These are phyloP conservation scores for Apamea sordens DNA, from an alignment of 2,888 invertebrate genomes.

Conservation along the genomic window DNA sequence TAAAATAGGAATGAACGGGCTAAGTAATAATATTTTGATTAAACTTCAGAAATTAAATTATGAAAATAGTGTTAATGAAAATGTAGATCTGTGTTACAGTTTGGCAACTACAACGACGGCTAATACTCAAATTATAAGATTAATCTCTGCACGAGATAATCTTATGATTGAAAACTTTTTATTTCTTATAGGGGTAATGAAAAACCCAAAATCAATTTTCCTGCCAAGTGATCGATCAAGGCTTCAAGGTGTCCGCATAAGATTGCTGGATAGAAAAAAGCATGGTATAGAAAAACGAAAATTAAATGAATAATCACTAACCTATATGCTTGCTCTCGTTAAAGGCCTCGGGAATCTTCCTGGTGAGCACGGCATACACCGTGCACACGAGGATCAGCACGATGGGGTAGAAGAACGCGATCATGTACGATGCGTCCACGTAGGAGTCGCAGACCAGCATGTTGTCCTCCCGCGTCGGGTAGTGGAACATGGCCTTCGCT, in stretches of 20 bases:
- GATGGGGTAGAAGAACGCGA: conserved; percentile 98
- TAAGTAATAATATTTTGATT: conserved; percentile 1
- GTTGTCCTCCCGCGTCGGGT: conserved; percentile 97
- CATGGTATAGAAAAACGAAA: background rate
- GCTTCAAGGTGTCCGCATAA: background rate
- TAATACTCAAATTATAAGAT: background rate
- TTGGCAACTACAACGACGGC: background rate
- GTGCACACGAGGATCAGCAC: conserved; percentile 97
- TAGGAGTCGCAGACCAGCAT: conserved; percentile 97
- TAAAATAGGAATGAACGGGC: conserved; percentile 19
- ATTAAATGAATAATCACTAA: background rate
- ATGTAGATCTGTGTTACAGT: background rate
- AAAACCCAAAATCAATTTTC: background rate
- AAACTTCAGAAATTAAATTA: background rate
- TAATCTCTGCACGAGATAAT: background rate
- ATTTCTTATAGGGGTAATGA: background rate
- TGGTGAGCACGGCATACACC: conserved; percentile 97
- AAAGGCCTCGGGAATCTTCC: conserved; percentile 99
- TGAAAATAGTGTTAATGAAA: background rate
- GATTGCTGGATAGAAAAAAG: background rate
- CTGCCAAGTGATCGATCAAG: background rate
- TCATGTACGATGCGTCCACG: conserved; percentile 97
- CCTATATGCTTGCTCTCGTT: conserved; percentile 99
- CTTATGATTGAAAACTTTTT: too few relatives aligned
- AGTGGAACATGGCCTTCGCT: conserved; percentile 96